Base-by-base conservation (phyloP, 1,140 invertebrate species). In the Drosophila dunni region DNA sequence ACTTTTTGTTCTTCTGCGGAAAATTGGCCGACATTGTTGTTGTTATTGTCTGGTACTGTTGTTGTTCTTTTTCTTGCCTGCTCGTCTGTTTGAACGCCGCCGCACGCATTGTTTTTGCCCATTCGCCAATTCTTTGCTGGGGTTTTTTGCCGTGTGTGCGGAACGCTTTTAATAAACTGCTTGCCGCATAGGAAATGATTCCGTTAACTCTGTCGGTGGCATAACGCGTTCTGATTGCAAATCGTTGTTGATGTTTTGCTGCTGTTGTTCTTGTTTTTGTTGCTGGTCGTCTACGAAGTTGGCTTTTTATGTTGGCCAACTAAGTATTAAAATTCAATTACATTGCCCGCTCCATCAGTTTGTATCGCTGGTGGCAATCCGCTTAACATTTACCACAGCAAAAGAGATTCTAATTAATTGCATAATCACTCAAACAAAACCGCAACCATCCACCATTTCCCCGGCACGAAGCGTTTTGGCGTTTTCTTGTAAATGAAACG, bases 351-450 rank as follows among this genome's bases (percentile, higher is more conserved):
- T 51, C 36, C 60, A n/a, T 38, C 11, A 17, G 0, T 33, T 17
- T 20, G 36, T 45, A 17, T 33, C 9, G 48, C 46, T 73, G 57
- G 60, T 46, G 56, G 50, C 15, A 68, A 68, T 70, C 48, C 54
- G 50, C 71, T 68, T 79, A 62, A 61, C 63, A 44, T 72, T 75
- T 61, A 79, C 79, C 71, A 51, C 68, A 66, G 63, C 65, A 76
- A 67, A 79, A 71, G 73, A 72, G 60, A 83, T 89, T 88, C 75
- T 88, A 88, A 83, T 88, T 88, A 88, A 88, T 88, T 88, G 83
- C 69, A 88, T 88, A 88, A 88, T 88, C 77, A 83, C 72, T 88
- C 73, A 78, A 89, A 88, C 78, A 79, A 73, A 88, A 88, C 83
- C 79, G 24, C 83, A 77, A 46, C 15, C 10, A 45, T 8, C 58